Percentiles rank a stretch among this genome's conserved stretches.
These are phyloP conservation scores for Gandaritis pyraliata DNA, from an alignment of 2,888 invertebrate genomes.

Conservation along the genomic window DNA sequence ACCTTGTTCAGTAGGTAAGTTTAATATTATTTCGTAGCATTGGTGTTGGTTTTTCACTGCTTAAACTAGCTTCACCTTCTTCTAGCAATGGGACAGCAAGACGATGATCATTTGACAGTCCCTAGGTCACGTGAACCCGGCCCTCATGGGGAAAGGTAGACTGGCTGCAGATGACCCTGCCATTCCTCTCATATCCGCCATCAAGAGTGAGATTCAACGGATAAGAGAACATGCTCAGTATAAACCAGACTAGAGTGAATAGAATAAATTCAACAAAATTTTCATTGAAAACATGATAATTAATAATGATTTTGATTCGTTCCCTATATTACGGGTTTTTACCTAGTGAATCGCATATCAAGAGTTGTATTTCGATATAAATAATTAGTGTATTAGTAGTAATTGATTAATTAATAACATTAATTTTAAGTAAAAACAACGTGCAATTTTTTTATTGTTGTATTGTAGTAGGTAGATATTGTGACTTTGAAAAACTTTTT, in stretches of 20 bases:
- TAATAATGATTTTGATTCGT: no score
- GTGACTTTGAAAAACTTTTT: not conserved
- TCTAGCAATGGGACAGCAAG: constrained; percentile 58
- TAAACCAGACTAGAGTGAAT: constrained; percentile 48
- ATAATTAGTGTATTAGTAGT: no score
- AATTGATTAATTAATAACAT: not conserved
- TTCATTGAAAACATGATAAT: no score
- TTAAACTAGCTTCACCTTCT: constrained; percentile 43
- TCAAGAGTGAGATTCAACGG: constrained; percentile 88
- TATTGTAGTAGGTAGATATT: no score
- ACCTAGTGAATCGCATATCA: no score
- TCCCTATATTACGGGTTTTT: no score
- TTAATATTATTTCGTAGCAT: not conserved
- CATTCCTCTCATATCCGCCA: constrained; percentile 92
- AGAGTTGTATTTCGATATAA: no score
- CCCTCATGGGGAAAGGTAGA: constrained; percentile 83
- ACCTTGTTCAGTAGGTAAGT: no score
- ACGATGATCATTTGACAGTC: constrained; percentile 62
- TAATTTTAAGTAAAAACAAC: constrained; percentile 20
- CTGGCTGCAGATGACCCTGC: constrained; percentile 88
- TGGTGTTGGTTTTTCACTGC: constrained; percentile 24
- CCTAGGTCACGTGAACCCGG: constrained; percentile 63
- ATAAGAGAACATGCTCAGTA: constrained; percentile 64
- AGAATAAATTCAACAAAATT: no score
- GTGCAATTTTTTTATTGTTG: constrained; percentile 47